These are phyloP conservation scores for Helobdella robusta DNA, from an alignment of 2,888 invertebrate species.

Conservation along the genomic window DNA sequence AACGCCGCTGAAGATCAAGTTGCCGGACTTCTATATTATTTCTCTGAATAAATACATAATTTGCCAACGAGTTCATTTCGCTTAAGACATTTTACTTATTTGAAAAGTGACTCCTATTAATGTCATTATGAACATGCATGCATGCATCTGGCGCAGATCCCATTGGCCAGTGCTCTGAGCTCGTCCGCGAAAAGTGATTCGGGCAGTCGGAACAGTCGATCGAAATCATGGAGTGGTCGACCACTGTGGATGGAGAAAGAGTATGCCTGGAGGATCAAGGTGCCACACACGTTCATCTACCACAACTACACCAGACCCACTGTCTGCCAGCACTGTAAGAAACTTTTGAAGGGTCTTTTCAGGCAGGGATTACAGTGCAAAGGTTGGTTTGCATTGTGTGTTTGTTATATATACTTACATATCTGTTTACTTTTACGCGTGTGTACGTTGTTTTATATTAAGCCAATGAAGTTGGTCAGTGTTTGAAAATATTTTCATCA, in stretches of 20 bases:
- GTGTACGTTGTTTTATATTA: background rate
- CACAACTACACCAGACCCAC: constrained; percentile 94
- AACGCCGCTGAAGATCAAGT: constrained; percentile 24
- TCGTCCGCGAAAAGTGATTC: background rate
- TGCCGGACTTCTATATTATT: background rate
- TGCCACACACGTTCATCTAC: constrained; percentile 91
- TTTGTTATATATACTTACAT: no score
- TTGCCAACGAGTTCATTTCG: no score
- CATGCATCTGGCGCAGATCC: no score
- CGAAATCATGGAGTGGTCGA: constrained; percentile 55
- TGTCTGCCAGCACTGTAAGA: constrained; percentile 88
- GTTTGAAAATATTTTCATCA: no score
- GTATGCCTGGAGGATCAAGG: constrained; percentile 59
- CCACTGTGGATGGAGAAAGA: constrained; percentile 65
- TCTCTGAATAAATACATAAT: background rate
- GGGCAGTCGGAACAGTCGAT: constrained; percentile 38
- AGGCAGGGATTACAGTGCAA: constrained; percentile 87
- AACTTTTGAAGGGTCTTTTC: constrained; percentile 83
- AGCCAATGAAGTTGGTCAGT: background rate
- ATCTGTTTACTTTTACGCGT: background rate
- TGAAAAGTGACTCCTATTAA: no score
- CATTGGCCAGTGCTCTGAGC: constrained; percentile 9
- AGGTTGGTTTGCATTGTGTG: constrained; percentile 51
- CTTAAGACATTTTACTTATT: no score
- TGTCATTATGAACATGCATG: no score